Conservation (phyloP, 2,797 vertebrate genomes). For the Ceryle rudis region DNA sequence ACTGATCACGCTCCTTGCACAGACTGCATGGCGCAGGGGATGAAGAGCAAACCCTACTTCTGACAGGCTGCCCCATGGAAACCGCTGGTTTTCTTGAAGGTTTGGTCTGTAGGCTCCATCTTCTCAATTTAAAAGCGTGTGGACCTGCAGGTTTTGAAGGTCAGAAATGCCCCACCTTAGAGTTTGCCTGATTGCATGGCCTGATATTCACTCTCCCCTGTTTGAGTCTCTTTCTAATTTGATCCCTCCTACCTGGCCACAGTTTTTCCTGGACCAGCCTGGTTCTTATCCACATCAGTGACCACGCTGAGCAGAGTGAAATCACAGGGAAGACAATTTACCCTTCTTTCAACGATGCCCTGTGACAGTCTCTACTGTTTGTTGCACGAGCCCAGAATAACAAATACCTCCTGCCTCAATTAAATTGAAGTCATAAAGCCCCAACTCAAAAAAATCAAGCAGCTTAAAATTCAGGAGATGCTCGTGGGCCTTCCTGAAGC, state of each 20-base stretch:
- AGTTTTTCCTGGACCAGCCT: neutral
- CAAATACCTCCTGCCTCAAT: neutral
- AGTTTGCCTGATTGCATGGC: too few relatives aligned
- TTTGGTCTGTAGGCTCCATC: neutral
- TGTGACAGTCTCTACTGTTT: neutral
- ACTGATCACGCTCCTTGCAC: accelerated
- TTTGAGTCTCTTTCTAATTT: neutral
- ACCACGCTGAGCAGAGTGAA: neutral
- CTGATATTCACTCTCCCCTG: neutral
- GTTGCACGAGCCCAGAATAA: neutral
- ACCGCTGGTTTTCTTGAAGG: neutral
- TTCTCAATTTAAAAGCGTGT: neutral
- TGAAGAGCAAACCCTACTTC: neutral
- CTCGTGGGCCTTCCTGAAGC: neutral
- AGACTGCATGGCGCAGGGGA: neutral
- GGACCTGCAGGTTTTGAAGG: neutral
- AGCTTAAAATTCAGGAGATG: neutral
- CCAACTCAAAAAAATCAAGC: neutral
- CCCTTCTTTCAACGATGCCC: neutral
- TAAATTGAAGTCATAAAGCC: neutral
- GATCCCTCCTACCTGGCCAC: accelerated
- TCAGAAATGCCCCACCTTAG: neutral
- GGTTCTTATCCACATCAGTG: neutral
- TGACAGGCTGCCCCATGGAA: neutral
- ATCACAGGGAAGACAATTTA: neutral